Base-by-base conservation (phyloP, 2,888 invertebrate genomes). In the Trachelus tabidus region DNA sequence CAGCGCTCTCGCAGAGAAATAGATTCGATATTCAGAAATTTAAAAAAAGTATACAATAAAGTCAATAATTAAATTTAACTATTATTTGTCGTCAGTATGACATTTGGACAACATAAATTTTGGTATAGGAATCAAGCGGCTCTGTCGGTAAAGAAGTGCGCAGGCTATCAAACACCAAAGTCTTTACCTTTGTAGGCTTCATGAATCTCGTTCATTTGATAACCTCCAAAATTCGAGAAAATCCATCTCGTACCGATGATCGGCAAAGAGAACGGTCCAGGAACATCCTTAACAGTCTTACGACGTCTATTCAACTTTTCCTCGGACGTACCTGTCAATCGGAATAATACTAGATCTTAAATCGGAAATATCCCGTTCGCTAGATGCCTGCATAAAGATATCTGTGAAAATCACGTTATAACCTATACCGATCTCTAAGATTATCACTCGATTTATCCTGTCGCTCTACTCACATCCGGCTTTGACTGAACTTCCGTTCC, bases 211-310 rank as follows among this genome's bases (percentile, higher is more conserved):
- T 95, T 94, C 92, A 96, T 93, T 86, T 93, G 93, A 87, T 96
- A 96, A 79, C 94, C 93, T 23, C 94, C 93, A 76, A 93, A 86
- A 85, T 93, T 93, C 85, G 95, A 94, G 90, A 95, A 97, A 76
- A 96, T 94, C 97, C 97, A 97, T 77, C 95, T 93, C 6, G 97
- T 97, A 9, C 97, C 97, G 37, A 97, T 87, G 68, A 96, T 91
- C 0, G 97, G 97, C 71, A 97, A 86, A 0, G 94, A 90, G 12
- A 93, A 92, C 0, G 97, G 97, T 1, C 97, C 97, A 0, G 97
- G 97, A 71, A 97, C 94, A 73, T 93, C 91, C 68, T 87, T 83
- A 2, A 85, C 86, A 3, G 89, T 87, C 75, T 81, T 84, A 68
- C 80, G 83, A 40, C 82, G 85, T 77, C 80, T 85, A 35, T 80